Conservation (phyloP, 2,113 vertebrate genomes). For the Centropristis striata region DNA sequence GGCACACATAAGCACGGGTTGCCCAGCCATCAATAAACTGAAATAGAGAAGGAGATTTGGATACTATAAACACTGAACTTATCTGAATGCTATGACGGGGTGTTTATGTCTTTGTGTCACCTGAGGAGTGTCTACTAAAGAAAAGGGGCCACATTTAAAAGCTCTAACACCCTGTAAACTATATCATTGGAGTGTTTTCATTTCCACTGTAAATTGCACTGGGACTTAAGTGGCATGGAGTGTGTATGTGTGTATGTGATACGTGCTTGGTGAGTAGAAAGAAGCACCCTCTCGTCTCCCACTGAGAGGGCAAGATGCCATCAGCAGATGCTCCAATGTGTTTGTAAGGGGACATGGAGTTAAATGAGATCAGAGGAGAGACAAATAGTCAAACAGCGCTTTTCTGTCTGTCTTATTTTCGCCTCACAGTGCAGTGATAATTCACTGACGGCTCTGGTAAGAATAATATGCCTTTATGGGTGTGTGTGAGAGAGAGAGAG, state of each 20-base stretch:
- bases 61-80: slow-evolving; percentile 49
- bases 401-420: slow-evolving; percentile 30
- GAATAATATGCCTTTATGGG: slow-evolving; percentile 21
- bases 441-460: slow-evolving; percentile 40
- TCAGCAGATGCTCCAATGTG: slow-evolving; percentile 46
- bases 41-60: not conserved
- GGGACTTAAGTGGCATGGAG: slow-evolving; percentile 56
- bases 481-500: not conserved
- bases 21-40: slow-evolving; percentile 6
- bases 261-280: slow-evolving; percentile 38
- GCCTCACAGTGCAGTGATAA: slow-evolving; percentile 27
- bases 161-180: slow-evolving; percentile 58
- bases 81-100: slow-evolving; percentile 8
- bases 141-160: slow-evolving; percentile 63
- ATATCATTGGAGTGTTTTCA: slow-evolving; percentile 63
- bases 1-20: not conserved
- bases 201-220: slow-evolving; percentile 75
- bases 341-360: slow-evolving; percentile 31
- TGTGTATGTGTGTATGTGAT: slow-evolving; percentile 14
- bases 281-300: slow-evolving; percentile 58
- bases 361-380: slow-evolving; percentile 54
- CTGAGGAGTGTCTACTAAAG: slow-evolving; percentile 66
- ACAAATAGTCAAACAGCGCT: slow-evolving; percentile 40
- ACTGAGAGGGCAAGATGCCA: slow-evolving; percentile 50
- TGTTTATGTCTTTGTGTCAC: slow-evolving; percentile 68